Base-by-base conservation (phyloP, 2,888 invertebrate genomes). In the Aethes cnicana region DNA sequence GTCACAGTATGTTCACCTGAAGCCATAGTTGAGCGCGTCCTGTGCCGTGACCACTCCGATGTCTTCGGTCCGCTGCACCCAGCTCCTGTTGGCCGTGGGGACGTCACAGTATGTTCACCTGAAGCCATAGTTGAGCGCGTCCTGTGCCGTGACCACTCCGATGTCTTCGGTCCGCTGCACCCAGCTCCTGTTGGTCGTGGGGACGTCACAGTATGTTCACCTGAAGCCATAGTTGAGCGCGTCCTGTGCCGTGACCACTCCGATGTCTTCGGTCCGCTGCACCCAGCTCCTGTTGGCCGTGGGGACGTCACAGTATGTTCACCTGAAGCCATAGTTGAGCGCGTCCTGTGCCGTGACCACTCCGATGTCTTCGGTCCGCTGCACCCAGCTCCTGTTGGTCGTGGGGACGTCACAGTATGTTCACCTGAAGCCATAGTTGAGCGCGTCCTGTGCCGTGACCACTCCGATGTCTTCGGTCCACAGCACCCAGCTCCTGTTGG, bases 401-500 rank as follows among this genome's bases (percentile, higher is more conserved):
- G n/a, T n/a, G n/a, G n/a, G n/a, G n/a, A n/a, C n/a, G n/a, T n/a
- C n/a, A n/a, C n/a, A n/a, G n/a, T n/a, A n/a, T n/a, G n/a, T n/a
- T n/a, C n/a, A n/a, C n/a, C n/a, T n/a, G n/a, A 98, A 98, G 0
- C 99, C 99, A 77, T 94, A 96, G 80, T 98, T 96, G 1, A 99
- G 89, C 0, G 99, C 99, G 66, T 99, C 98, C 74, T 97, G 95
- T 0, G 98, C 96, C 4, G 94, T 91, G 0, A 99, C 95, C 1
- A 96, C 81, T 0, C 99, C 99, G 63, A 99, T 95, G 72, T 98
- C 96, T 63, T 93, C 93, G 1, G 97, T 97, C 59, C 99, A 91
- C 67, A 95, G 94, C 54, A 95, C 94, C 98, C 99, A 99, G 72
- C 99, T 96, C 56, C 88, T 67, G 85, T n/a, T n/a, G n/a, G n/a